Evolutionary conservation across 2,888 invertebrate genomes (phyloP).

Genomic region (Leptopilina syphax): DNA sequence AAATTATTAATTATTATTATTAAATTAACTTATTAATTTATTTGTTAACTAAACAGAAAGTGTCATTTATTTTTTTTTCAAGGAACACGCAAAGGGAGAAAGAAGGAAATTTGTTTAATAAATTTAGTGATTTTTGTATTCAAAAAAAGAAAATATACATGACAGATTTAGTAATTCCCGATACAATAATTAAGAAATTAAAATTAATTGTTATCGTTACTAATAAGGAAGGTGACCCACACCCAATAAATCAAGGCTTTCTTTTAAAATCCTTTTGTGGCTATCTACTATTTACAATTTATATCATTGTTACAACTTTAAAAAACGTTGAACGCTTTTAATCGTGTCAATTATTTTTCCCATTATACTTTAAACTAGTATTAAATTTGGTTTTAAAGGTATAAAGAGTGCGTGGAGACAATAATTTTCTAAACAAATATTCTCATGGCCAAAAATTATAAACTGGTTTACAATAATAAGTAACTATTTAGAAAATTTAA

Average conservation of each 20-base stretch:
- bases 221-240: conserved; percentile 31
- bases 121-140: conserved; percentile 40
- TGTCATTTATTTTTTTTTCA: background rate
- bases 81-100: background rate
- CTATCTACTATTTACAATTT: conserved; percentile 37
- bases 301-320: conserved; percentile 12
- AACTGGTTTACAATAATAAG: background rate
- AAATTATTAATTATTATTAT: no score
- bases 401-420: background rate
- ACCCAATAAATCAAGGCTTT: conserved; percentile 28
- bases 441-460: background rate
- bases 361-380: conserved; percentile 7
- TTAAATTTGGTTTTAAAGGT: conserved; percentile 26
- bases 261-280: background rate
- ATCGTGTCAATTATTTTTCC: conserved; percentile 12
- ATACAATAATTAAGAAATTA: conserved; percentile 19
- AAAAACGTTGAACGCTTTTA: conserved; percentile 18
- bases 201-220: background rate
- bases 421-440: conserved; percentile 3
- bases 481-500: no score
- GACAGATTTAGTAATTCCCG: conserved; percentile 20
- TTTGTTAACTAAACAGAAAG: no score
- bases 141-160: conserved; percentile 36
- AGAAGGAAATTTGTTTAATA: background rate
- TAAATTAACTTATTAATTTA: no score